Base-by-base conservation (phyloP, 2,797 vertebrate species). In the Todus mexicanus region DNA sequence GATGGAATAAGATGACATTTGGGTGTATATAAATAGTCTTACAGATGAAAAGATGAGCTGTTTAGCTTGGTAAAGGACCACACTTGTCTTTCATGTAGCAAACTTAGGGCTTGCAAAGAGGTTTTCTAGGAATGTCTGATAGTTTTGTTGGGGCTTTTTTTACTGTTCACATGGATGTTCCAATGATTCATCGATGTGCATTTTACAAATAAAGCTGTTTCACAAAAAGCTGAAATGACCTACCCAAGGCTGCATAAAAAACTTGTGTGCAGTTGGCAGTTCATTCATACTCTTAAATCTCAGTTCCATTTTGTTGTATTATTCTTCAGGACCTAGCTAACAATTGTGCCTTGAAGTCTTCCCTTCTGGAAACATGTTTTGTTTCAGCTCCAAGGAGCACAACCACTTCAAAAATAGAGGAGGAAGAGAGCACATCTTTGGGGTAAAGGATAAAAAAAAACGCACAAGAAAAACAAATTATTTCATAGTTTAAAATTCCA, bases 401-500 rank as follows among this genome's bases (percentile, higher is more conserved):
- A 87, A 68, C 31, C 17, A 23, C 38, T 95, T 95, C 84, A 84
- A 82, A 94, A 94, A 70, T 31, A 82, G 51, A 74, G n/a, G 33
- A 43, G 54, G 59, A 85, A 92, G 47, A 75, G 70, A 77, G 11
- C 21, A 73, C 31, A 63, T 81, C 27, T 90, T 83, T 81, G 38
- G 38, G 48, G 42, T 60, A 89, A 96, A 88, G 59, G 69, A 80
- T 83, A 60, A 85, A 95, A 60, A 85, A 95, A 90, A 94, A 91
- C 53, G 27, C 61, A 76, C 35, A 93, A 95, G 92, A 54, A 95
- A 96, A 96, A 92, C 95, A 95, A 94, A 96, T 95, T 92, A 93
- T 95, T 96, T 96, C 92, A 95, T 91, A 91, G 87, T 94, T 93
- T 92, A 84, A 64, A 97, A 95, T 94, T 95, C 90, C 74, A 66